A percentile compares a stretch with the other conserved stretches of the same genome.
Evolutionary conservation across 2,797 vertebrate species (phyloP).

Genomic region (Parambassis ranga): DNA sequence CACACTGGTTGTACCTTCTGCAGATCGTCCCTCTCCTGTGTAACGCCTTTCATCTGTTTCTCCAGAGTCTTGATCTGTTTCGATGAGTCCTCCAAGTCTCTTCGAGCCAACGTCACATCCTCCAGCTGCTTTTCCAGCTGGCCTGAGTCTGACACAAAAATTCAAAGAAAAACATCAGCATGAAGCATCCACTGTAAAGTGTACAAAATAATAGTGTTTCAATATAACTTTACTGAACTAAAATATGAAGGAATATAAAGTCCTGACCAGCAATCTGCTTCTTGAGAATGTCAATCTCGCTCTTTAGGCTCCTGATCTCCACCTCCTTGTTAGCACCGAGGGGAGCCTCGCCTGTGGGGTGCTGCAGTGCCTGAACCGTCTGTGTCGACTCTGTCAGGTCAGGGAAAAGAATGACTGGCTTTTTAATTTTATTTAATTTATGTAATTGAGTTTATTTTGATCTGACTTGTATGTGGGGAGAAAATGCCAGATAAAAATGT

Average conservation of each 20-base stretch:
- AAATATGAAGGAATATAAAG: neutral
- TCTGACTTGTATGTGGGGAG: neutral
- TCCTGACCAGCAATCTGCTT: constrained; percentile 90
- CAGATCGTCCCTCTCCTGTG: constrained; percentile 90
- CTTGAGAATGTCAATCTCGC: constrained; percentile 93
- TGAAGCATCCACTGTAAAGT: neutral
- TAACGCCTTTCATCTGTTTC: constrained; percentile 88
- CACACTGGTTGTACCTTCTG: constrained; percentile 85
- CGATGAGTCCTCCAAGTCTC: constrained; percentile 90
- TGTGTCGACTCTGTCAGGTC: constrained; percentile 88
- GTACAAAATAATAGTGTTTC: neutral
- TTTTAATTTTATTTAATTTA: no score
- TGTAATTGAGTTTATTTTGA: no score
- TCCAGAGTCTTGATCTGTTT: constrained; percentile 90
- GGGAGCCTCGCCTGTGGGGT: constrained; percentile 86
- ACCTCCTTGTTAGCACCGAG: constrained; percentile 88
- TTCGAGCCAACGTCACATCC: constrained; percentile 83
- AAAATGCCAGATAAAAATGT: neutral
- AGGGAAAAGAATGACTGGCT: no score
- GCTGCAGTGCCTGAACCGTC: constrained; percentile 92
- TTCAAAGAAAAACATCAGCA: neutral
- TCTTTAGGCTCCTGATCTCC: constrained; percentile 94
- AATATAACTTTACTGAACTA: neutral
- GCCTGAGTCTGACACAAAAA: constrained; percentile 81
- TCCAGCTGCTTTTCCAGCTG: constrained; percentile 90